Base-by-base conservation (phyloP, 2,797 vertebrate genomes). In the Spea hammondii region DNA sequence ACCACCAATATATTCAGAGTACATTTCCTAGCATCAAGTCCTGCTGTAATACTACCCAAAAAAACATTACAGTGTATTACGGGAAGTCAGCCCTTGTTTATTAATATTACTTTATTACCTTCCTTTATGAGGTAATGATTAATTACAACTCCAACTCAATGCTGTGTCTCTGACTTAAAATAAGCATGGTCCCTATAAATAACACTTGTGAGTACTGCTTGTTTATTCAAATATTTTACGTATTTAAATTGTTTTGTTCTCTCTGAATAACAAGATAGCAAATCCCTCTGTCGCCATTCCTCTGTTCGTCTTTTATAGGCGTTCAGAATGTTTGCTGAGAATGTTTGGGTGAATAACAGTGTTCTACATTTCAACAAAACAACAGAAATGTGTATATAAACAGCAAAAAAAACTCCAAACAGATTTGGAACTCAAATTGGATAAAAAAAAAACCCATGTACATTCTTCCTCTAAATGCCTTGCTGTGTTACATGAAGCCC, bases 21-120 rank as follows among this genome's bases (percentile, higher is more conserved):
- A 72, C 68, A 81, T 77, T 81, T 76, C 79, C 74, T 67, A 76
- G 79, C 74, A 77, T 65, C 62, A 70, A 76, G 74, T 54, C 68
- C 46, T 76, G 59, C 59, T 66, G 69, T 76, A 77, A 54, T 59
- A 74, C 17, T 68, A 76, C 69, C 79, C 69, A 80, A 76, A 80
- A 78, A 74, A 80, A 0, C 60, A 7, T 80, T 74, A 70, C 65
- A 80, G 83, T 79, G 83, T 83, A 78, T 84, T 79, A 83, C 4
- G 4, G 76, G n/a, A 6, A 12, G 5, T 47, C 5, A 11, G 77
- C 70, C 71, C 4, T 54, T 74, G 76, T 85, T 84, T 86, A 85
- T 85, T 85, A 86, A 86, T 83, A 86, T 82, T 69, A 82, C 14
- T 81, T 75, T 80, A 84, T 73, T 80, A 82, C 82, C 83, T 85